These are phyloP conservation scores for Erythrocercus mccallii DNA, from an alignment of 2,113 vertebrate genomes.

Conservation along the genomic window DNA sequence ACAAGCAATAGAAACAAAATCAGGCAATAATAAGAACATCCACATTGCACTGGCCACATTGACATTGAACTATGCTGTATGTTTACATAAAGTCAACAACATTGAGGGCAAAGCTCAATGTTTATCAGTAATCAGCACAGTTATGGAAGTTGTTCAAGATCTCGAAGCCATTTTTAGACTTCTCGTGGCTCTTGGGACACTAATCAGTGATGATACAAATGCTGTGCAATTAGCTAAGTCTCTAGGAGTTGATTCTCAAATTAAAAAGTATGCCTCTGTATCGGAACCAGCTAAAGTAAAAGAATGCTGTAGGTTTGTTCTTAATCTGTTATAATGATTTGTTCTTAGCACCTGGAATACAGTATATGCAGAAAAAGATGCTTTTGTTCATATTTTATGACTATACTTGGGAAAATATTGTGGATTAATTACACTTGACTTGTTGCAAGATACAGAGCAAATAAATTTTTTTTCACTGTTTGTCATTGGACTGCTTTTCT, in stretches of 20 bases:
- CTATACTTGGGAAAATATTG: constrained; percentile 52
- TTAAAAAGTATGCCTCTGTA: constrained; percentile 87
- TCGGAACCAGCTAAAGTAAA: constrained; percentile 93
- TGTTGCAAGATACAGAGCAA: constrained; percentile 13
- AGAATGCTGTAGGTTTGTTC: constrained; percentile 91
- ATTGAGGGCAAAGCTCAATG: constrained; percentile 97
- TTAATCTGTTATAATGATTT: constrained; percentile 82
- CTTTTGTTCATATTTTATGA: constrained; percentile 56
- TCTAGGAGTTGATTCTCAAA: constrained; percentile 90
- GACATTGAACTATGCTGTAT: constrained; percentile 90
- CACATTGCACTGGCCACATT: constrained; percentile 93
- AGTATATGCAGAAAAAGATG: constrained; percentile 17
- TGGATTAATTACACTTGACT: constrained; percentile 59
- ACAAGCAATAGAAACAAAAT: constrained; percentile 84
- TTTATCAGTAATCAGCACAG: constrained; percentile 89
- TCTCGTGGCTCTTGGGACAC: constrained; percentile 93
- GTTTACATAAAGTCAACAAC: constrained; percentile 84
- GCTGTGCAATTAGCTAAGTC: constrained; percentile 92
- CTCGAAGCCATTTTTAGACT: constrained; percentile 94
- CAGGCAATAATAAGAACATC: constrained; percentile 90
- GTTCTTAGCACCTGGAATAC: not conserved
- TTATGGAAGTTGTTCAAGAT: constrained; percentile 93
- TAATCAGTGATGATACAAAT: constrained; percentile 85
- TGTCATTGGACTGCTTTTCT: constrained; percentile 34
- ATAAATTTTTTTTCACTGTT: constrained; percentile 68